phyloP scores from a whole-genome alignment of 30 jellyfish, hydroid and myxozoan species.

The Catostylus mosaicus region DNA sequence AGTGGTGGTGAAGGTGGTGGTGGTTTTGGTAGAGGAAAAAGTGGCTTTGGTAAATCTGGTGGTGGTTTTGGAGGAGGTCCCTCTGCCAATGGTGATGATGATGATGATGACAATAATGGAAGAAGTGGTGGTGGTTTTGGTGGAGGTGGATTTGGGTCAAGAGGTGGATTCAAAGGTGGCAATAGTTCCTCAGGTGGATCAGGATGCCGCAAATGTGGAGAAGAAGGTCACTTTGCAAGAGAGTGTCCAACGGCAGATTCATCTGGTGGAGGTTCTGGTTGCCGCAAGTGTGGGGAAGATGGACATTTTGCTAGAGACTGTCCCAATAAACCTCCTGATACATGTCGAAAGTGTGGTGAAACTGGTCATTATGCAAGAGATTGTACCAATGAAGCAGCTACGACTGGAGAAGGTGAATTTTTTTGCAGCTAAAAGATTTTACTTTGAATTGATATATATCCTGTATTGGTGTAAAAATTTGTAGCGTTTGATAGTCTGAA shows the following conservation, averaged over 20 bases:
- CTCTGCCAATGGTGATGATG: slow-evolving; percentile 43
- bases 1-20: slow-evolving; percentile 58
- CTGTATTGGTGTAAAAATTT: too few species aligned
- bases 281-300: slow-evolving; percentile 92
- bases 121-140: slow-evolving; percentile 13
- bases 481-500: too few species aligned
- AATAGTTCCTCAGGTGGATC: slow-evolving; percentile 39
- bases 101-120: slow-evolving; percentile 60
- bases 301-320: slow-evolving; percentile 98
- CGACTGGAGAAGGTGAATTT: neutral
- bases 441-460: neutral
- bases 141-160: slow-evolving; percentile 52
- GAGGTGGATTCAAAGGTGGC: slow-evolving; percentile 79
- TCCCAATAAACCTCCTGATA: slow-evolving; percentile 55
- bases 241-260: slow-evolving; percentile 63
- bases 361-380: slow-evolving; percentile 92
- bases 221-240: slow-evolving; percentile 80
- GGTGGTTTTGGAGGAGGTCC: slow-evolving; percentile 53
- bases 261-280: slow-evolving; percentile 58
- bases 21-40: slow-evolving; percentile 42
- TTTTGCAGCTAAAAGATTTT: too few species aligned
- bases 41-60: slow-evolving; percentile 60
- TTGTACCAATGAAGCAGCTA: slow-evolving; percentile 55
- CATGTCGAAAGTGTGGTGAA: slow-evolving; percentile 91
- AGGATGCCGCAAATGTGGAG: slow-evolving; percentile 76